Base-by-base conservation (phyloP, 2,888 invertebrate genomes). In the Schrankia costaestrigalis region DNA sequence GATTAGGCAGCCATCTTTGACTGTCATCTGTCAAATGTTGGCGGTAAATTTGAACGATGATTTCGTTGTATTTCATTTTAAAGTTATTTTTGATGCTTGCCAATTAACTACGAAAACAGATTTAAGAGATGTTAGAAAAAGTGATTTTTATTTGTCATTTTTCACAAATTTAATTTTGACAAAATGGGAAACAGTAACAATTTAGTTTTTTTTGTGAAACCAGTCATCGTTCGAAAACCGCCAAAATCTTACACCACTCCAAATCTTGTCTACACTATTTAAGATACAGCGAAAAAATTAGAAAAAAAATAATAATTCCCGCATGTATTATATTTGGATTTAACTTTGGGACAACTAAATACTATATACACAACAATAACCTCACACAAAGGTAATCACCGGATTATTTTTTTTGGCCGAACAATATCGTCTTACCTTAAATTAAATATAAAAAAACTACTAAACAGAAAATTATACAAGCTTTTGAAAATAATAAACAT, bases 321-420 rank as follows among this genome's bases (percentile, higher is more conserved):
- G 74, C 75, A 74, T 74, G 63, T 69, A 67, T 81, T 21, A 72
- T 81, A 82, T 81, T 78, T 81, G 79, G 82, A 81, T 82, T 83
- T 75, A 77, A 77, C 78, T 78, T 78, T 75, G 76, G 78, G 56
- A 63, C 69, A 84, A 84, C 79, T 82, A 83, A 84, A 80, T 67
- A 68, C 78, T 82, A 83, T 86, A 69, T 85, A 84, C 82, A 86
- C 75, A 81, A 76, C 74, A 68, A 73, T 75, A 68, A 67, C 35
- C 48, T 44, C 45, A 41, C 48, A 59, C 42, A 14, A 29, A 48
- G 44, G 58, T 41, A 47, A 58, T 59, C 30, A 55, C 26, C 28
- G 40, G 41, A 34, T 31, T 51, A 11, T 7, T 36, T 27, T 34
- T n/a, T n/a, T n/a, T n/a, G n/a, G 24, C 41, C 59, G 15, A 45